Evolutionary conservation across 2,888 invertebrate genomes (phyloP).

Genomic region (Autographa pulchrina): DNA sequence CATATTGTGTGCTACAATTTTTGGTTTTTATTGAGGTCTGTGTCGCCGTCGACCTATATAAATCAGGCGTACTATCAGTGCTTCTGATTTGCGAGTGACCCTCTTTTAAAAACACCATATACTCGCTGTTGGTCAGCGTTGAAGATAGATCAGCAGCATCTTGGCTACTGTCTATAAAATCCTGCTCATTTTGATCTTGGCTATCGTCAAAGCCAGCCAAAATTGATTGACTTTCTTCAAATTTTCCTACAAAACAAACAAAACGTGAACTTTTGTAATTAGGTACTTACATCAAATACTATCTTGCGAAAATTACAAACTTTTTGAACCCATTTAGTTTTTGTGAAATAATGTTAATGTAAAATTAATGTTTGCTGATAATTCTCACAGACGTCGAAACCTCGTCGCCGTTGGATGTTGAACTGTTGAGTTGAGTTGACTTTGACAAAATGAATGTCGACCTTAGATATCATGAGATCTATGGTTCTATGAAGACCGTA

Average conservation of each 20-base stretch:
- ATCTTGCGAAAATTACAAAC: conserved; percentile 19
- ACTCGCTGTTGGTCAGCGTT: conserved; percentile 22
- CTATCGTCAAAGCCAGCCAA: conserved; percentile 24
- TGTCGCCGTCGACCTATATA: conserved; percentile 27
- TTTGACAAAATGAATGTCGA: conserved; percentile 5
- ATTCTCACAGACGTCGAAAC: conserved; percentile 15
- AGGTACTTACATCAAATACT: conserved; percentile 28
- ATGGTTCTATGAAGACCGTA: conserved; percentile 16
- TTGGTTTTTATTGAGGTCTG: conserved; percentile 16
- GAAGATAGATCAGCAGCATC: conserved; percentile 12
- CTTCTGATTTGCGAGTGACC: conserved; percentile 20
- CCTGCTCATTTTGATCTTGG: conserved; percentile 13
- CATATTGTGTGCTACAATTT: conserved; percentile 19
- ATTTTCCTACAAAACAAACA: conserved; percentile 27
- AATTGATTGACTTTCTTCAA: conserved; percentile 28
- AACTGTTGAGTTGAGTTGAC: too few species aligned
- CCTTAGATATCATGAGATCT: conserved; percentile 14
- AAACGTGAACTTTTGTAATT: conserved; percentile 27
- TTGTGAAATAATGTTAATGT: conserved; percentile 9
- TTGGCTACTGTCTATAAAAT: conserved; percentile 15
- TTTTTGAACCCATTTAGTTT: conserved; percentile 26
- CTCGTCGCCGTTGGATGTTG: conserved; percentile 15
- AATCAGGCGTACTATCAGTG: conserved; percentile 22
- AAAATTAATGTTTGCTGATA: conserved; percentile 5
- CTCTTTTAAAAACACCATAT: conserved; percentile 22